Conservation (phyloP, 2,113 vertebrate genomes). For the Sterna hirundo region DNA sequence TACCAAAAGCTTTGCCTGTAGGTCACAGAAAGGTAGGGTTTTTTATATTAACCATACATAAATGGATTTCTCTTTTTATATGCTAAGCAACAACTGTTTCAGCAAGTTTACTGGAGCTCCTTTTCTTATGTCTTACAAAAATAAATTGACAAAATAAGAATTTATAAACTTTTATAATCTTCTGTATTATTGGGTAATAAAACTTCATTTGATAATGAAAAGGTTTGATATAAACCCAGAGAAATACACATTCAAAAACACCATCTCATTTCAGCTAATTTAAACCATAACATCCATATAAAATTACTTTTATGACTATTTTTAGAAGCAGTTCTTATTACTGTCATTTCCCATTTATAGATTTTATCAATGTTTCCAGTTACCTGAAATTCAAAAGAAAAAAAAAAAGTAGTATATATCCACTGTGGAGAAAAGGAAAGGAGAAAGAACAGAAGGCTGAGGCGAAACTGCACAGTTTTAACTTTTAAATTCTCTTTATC, state of each 20-base stretch:
- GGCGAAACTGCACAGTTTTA: background rate
- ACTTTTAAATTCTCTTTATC: background rate
- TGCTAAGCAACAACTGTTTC: background rate
- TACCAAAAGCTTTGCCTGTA: background rate
- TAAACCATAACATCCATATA: background rate
- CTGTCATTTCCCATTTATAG: background rate
- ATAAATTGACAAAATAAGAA: background rate
- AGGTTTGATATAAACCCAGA: background rate
- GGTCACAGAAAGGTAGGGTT: background rate
- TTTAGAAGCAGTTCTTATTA: background rate
- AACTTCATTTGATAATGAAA: background rate
- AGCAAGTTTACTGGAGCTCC: background rate
- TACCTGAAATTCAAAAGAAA: background rate
- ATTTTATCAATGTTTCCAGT: background rate
- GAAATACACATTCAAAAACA: background rate
- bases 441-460: background rate
- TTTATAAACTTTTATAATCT: background rate
- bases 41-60: background rate
- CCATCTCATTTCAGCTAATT: background rate
- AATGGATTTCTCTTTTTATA: background rate
- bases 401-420: background rate
- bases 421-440: background rate
- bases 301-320: background rate
- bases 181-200: background rate
- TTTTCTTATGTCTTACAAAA: background rate